phyloP scores from a whole-genome alignment of 92 coral and sea anemone species.

The Porites lobata region DNA sequence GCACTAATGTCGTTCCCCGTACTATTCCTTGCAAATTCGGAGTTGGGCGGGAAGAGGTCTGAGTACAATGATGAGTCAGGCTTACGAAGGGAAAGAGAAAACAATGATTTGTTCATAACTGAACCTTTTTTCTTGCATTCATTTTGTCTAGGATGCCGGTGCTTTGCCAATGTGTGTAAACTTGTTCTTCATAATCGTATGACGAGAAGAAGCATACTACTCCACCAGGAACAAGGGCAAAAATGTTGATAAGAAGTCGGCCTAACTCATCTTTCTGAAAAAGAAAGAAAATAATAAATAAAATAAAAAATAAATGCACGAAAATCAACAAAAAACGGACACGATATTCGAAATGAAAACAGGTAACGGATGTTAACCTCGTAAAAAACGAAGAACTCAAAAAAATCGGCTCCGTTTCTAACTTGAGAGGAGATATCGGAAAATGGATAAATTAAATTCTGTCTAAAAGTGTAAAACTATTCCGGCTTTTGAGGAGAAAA shows the following conservation, averaged over 20 bases:
- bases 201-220: constrained; percentile 97
- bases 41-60: not conserved
- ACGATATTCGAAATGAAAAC: too few relatives aligned
- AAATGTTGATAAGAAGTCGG: constrained; percentile 85
- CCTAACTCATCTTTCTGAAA: constrained; percentile 92
- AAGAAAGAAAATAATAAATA: not conserved
- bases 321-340: not conserved
- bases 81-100: not conserved
- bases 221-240: constrained; percentile 94
- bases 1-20: too few relatives aligned
- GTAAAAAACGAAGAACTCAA: too few relatives aligned
- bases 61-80: not conserved
- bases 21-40: too few relatives aligned
- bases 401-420: too few relatives aligned
- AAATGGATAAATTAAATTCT: too few relatives aligned
- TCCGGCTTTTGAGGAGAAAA: too few relatives aligned
- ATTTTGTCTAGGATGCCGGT: constrained; percentile 85
- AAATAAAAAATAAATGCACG: not conserved
- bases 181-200: constrained; percentile 90
- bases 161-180: constrained; percentile 86
- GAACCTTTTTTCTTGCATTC: constrained; percentile 86
- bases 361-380: too few relatives aligned
- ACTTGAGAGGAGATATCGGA: too few relatives aligned
- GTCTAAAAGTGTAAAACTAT: too few relatives aligned
- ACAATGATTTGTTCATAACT: not conserved